Evolutionary conservation across 2,797 vertebrate species (phyloP).

Genomic region (Pempheris klunzingeri): DNA sequence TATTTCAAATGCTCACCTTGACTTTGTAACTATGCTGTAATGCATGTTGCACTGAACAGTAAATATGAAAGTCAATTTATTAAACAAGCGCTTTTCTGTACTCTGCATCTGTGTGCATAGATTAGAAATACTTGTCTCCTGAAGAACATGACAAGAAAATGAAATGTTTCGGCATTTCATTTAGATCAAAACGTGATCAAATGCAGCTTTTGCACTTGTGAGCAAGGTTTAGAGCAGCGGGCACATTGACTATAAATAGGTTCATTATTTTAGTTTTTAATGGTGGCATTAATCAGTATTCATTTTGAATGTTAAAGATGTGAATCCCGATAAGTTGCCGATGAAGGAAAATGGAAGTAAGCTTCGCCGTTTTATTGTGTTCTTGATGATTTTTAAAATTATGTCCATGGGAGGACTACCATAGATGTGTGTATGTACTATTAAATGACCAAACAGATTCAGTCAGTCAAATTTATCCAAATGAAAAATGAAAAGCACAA

Average conservation of each 20-base stretch:
- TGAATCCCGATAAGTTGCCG: neutral
- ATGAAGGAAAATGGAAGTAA: neutral
- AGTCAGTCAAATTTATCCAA: neutral
- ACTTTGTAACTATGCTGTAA: constrained; percentile 47
- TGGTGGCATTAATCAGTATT: neutral
- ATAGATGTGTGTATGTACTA: neutral
- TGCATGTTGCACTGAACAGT: constrained; percentile 26
- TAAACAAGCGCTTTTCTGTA: constrained; percentile 33
- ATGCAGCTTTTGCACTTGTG: constrained; percentile 5
- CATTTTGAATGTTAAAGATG: constrained; percentile 4
- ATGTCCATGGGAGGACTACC: too few species aligned
- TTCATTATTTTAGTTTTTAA: constrained; percentile 2
- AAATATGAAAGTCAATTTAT: constrained; percentile 45
- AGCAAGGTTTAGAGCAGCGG: neutral
- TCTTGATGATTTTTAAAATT: neutral
- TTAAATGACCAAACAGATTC: neutral
- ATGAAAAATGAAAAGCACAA: neutral
- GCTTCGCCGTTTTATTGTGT: neutral
- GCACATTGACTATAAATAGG: neutral
- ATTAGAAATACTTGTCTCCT: constrained; percentile 25
- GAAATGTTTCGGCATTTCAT: constrained; percentile 13
- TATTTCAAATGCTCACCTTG: constrained; percentile 64
- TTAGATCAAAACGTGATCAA: constrained; percentile 36
- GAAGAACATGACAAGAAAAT: constrained; percentile 26
- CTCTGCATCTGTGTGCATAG: constrained; percentile 5